These are phyloP conservation scores for Brassicogethes aeneus DNA, from an alignment of 2,888 invertebrate species.

Conservation along the genomic window DNA sequence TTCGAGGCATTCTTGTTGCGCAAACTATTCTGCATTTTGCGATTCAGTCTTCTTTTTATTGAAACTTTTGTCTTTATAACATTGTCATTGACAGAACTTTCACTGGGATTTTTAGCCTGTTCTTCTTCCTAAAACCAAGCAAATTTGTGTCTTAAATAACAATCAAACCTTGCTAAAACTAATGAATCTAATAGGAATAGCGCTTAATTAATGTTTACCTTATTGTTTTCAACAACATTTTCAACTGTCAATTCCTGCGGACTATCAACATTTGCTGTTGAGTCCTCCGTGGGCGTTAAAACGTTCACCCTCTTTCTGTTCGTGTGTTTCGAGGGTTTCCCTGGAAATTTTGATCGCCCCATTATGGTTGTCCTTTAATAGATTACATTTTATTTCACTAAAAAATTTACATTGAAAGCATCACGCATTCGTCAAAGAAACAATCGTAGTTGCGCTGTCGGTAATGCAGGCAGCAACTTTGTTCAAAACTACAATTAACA, in stretches of 20 bases:
- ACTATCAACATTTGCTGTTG: slow-evolving; percentile 30
- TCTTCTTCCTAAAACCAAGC: slow-evolving; percentile 21
- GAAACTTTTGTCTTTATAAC: slow-evolving; percentile 38
- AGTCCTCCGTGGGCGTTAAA: slow-evolving; percentile 46
- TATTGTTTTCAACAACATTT: slow-evolving; percentile 35
- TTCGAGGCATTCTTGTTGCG: slow-evolving; percentile 26
- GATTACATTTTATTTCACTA: slow-evolving; percentile 30
- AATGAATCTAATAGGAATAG: slow-evolving; percentile 6
- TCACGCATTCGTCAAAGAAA: slow-evolving; percentile 24
- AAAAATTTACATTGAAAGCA: slow-evolving; percentile 27
- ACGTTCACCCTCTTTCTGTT: slow-evolving; percentile 80
- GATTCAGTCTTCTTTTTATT: slow-evolving; percentile 27
- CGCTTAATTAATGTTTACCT: slow-evolving; percentile 37
- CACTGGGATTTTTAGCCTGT: slow-evolving; percentile 40
- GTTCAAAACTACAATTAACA: background rate
- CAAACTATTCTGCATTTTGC: slow-evolving; percentile 27
- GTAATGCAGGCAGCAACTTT: slow-evolving; percentile 10
- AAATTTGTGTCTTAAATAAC: slow-evolving; percentile 9
- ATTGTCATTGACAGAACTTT: slow-evolving; percentile 38
- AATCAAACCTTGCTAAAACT: too few relatives aligned
- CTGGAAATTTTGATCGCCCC: slow-evolving; percentile 80
- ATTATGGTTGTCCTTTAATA: slow-evolving; percentile 38
- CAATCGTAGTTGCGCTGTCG: slow-evolving; percentile 13
- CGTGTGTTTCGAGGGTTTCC: slow-evolving; percentile 79
- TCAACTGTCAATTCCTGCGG: slow-evolving; percentile 34